phyloP scores from a whole-genome alignment of 2,888 invertebrate species.

The Ornithoptera alexandrae region DNA sequence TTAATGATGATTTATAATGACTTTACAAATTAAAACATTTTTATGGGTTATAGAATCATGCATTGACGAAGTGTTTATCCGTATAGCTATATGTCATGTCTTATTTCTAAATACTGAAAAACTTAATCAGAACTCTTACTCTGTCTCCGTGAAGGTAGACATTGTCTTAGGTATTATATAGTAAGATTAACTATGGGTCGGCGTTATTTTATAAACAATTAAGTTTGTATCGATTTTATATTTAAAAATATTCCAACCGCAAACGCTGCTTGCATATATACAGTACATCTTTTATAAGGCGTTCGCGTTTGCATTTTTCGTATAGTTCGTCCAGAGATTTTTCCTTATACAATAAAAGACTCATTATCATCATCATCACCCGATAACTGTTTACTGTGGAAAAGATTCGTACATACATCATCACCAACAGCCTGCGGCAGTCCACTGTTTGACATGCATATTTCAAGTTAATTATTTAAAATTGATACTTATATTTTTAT shows the following conservation, averaged over 20 bases:
- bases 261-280: slow-evolving; percentile 13
- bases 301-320: background rate
- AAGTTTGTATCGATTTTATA: slow-evolving; percentile 23
- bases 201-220: slow-evolving; percentile 16
- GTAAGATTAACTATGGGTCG: slow-evolving; percentile 2
- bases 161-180: background rate
- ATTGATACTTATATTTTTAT: too few species aligned
- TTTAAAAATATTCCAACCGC: slow-evolving; percentile 23
- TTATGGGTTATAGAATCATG: too few species aligned
- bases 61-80: background rate
- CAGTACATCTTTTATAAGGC: slow-evolving; percentile 13
- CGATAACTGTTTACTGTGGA: too few species aligned
- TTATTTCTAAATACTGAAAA: background rate
- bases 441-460: too few species aligned
- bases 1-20: too few species aligned
- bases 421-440: too few species aligned
- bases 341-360: background rate
- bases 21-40: too few species aligned
- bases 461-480: too few species aligned
- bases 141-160: background rate
- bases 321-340: background rate
- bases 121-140: background rate
- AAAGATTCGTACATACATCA: too few species aligned
- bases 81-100: background rate
- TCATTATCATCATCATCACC: background rate